Evolutionary conservation across 2,888 invertebrate genomes (phyloP).

Genomic region (Tachystola acroxantha): DNA sequence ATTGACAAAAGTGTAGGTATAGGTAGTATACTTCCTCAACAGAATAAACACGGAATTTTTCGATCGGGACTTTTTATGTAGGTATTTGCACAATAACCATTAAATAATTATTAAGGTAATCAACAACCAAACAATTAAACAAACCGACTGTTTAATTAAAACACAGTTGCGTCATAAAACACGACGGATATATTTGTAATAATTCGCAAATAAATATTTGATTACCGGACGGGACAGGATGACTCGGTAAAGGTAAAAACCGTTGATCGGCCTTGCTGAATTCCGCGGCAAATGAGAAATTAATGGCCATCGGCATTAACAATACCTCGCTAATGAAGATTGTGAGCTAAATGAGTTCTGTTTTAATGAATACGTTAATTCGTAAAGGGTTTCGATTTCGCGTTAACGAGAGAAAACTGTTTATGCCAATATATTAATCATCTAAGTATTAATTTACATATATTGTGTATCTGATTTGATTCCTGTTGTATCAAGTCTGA

Average conservation of each 20-base stretch:
- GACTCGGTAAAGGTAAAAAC: constrained; percentile 26
- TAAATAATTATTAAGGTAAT: neutral
- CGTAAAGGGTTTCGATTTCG: constrained; percentile 42
- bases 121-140: neutral
- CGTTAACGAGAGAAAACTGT: constrained; percentile 24
- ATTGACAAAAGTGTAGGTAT: no score
- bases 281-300: constrained; percentile 54
- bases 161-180: constrained; percentile 12
- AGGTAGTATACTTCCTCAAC: no score
- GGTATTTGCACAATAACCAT: no score
- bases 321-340: constrained; percentile 60
- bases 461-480: no score
- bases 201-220: constrained; percentile 18
- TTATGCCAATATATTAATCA: constrained; percentile 1
- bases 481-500: no score
- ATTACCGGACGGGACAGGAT: constrained; percentile 10
- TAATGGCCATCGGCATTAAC: constrained; percentile 62
- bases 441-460: no score
- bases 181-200: constrained; percentile 14
- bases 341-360: constrained; percentile 43
- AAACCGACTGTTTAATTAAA: constrained; percentile 6
- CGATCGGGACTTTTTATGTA: no score
- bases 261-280: constrained; percentile 20
- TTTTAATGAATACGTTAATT: constrained; percentile 55
- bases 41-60: no score